These are phyloP conservation scores for Callorhinus ursinus DNA, from an alignment of 2,113 vertebrate species.

Conservation along the genomic window DNA sequence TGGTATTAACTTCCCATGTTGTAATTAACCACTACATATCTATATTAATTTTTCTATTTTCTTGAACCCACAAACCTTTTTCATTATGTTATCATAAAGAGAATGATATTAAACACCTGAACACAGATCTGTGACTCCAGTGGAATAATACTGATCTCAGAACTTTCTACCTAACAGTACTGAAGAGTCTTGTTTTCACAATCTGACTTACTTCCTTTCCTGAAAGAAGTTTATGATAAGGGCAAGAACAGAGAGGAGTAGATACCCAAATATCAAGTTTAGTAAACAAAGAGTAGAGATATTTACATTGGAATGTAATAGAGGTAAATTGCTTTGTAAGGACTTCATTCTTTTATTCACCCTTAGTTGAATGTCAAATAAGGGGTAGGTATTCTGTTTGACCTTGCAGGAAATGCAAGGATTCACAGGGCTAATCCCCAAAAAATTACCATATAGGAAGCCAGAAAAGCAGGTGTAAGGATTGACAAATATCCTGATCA, in stretches of 20 bases:
- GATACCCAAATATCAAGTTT: neutral
- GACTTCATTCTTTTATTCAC: neutral
- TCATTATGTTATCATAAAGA: slow-evolving; percentile 22
- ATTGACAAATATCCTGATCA: neutral
- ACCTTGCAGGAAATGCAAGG: neutral
- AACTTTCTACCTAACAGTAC: neutral
- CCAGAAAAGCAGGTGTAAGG: neutral
- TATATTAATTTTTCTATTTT: slow-evolving; percentile 68
- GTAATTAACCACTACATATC: slow-evolving; percentile 64
- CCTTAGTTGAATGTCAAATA: neutral
- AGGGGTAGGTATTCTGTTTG: neutral
- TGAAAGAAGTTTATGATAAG: slow-evolving; percentile 12
- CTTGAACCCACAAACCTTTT: slow-evolving; percentile 21
- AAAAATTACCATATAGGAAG: neutral
- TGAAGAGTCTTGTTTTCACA: neutral
- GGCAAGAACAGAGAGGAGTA: neutral
- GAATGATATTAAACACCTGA: slow-evolving; percentile 25
- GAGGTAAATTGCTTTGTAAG: neutral
- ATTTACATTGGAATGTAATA: neutral
- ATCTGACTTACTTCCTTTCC: neutral
- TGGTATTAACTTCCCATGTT: slow-evolving; percentile 53
- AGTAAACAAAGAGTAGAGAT: neutral
- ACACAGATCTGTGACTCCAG: neutral
- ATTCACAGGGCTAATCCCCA: neutral
- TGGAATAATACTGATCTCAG: neutral